These are phyloP conservation scores for Bovichtus diacanthus DNA, from an alignment of 2,797 vertebrate genomes.

Conservation along the genomic window DNA sequence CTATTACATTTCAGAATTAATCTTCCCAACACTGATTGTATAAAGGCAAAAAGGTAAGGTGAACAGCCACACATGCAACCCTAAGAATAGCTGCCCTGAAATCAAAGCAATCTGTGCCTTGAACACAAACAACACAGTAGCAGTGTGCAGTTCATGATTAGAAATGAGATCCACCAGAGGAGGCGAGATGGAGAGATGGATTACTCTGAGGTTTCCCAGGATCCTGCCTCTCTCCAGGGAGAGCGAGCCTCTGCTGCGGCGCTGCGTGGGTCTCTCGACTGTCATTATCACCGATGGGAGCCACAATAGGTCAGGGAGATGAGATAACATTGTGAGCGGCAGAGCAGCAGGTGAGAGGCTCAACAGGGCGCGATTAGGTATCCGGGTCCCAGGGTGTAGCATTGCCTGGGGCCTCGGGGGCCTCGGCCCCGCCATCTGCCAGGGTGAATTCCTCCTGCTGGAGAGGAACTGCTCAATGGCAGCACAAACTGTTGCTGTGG, in stretches of 20 bases:
- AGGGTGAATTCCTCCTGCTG: slow-evolving; percentile 76
- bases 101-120: slow-evolving; percentile 58
- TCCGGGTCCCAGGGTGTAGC: slow-evolving; percentile 89
- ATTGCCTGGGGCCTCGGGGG: slow-evolving; percentile 83
- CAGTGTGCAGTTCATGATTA: slow-evolving; percentile 48
- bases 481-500: slow-evolving; percentile 77
- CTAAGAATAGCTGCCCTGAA: slow-evolving; percentile 20
- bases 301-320: slow-evolving; percentile 85
- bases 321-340: slow-evolving; percentile 85
- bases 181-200: slow-evolving; percentile 74
- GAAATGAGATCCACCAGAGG: slow-evolving; percentile 71
- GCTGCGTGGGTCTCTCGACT: slow-evolving; percentile 78
- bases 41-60: neutral
- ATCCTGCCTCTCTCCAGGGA: slow-evolving; percentile 78
- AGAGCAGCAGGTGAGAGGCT: slow-evolving; percentile 87
- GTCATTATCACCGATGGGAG: slow-evolving; percentile 82
- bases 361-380: slow-evolving; percentile 84
- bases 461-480: slow-evolving; percentile 51
- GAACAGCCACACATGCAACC: neutral
- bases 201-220: slow-evolving; percentile 85
- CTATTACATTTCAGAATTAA: too few species aligned
- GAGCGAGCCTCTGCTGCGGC: slow-evolving; percentile 54
- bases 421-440: slow-evolving; percentile 86
- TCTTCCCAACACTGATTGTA: neutral
- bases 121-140: slow-evolving; percentile 46